phyloP scores from a whole-genome alignment of 1,140 invertebrate genomes.

The Drosophila oshimai region DNA sequence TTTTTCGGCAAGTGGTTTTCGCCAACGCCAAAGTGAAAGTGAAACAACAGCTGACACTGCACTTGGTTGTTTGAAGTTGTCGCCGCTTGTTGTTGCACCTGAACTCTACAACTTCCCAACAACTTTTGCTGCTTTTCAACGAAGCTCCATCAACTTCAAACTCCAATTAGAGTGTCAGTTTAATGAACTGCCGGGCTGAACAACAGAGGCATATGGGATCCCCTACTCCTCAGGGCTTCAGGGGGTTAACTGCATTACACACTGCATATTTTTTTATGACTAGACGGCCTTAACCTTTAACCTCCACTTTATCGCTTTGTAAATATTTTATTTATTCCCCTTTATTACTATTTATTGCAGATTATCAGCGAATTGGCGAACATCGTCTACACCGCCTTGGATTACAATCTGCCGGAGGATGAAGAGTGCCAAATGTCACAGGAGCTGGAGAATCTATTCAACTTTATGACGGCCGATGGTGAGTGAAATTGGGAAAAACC shows the following conservation, averaged over 20 bases:
- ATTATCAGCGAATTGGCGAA: slow-evolving; percentile 91
- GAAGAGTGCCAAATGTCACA: slow-evolving; percentile 93
- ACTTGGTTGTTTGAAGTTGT: slow-evolving; percentile 65
- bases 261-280: slow-evolving; percentile 21
- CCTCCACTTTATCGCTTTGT: neutral
- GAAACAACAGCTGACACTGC: slow-evolving; percentile 63
- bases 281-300: slow-evolving; percentile 51
- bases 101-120: slow-evolving; percentile 66
- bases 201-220: neutral
- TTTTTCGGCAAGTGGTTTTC: slow-evolving; percentile 77
- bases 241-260: slow-evolving; percentile 21
- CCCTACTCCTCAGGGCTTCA: slow-evolving; percentile 9
- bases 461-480: slow-evolving; percentile 90
- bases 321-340: slow-evolving; percentile 11
- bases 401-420: slow-evolving; percentile 91
- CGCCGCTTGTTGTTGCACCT: slow-evolving; percentile 61
- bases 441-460: slow-evolving; percentile 92
- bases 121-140: slow-evolving; percentile 56
- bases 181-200: slow-evolving; percentile 68
- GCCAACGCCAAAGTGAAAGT: slow-evolving; percentile 71
- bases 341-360: slow-evolving; percentile 84
- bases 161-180: slow-evolving; percentile 79
- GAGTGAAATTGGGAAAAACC: slow-evolving; percentile 44
- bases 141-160: slow-evolving; percentile 70
- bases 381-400: slow-evolving; percentile 93